phyloP scores from a whole-genome alignment of 2,888 invertebrate species.

The Agrotis segetum region DNA sequence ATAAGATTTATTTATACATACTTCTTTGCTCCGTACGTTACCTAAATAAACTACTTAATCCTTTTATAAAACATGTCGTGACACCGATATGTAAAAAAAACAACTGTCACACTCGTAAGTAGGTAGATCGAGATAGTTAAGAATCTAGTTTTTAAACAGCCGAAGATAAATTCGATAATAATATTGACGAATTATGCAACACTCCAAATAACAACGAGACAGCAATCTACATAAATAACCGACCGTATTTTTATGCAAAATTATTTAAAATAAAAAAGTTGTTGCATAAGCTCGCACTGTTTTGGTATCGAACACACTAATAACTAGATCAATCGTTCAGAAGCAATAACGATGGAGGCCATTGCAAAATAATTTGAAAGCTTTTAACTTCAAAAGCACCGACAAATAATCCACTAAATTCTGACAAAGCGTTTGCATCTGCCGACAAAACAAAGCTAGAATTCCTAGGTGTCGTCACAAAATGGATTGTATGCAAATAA shows the following conservation, averaged over 20 bases:
- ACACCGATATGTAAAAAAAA: constrained; percentile 28
- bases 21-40: not conserved
- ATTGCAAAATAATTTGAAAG: not conserved
- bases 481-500: constrained; percentile 85
- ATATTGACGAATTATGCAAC: constrained; percentile 49
- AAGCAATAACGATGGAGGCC: not conserved
- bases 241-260: constrained; percentile 35
- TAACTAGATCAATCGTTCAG: not conserved
- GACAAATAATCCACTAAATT: constrained; percentile 19
- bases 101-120: constrained; percentile 10
- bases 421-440: constrained; percentile 35
- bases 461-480: constrained; percentile 73
- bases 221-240: constrained; percentile 13
- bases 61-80: constrained; percentile 19
- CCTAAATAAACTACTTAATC: constrained; percentile 12
- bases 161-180: constrained; percentile 39
- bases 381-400: not conserved
- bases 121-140: constrained; percentile 25
- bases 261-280: constrained; percentile 26
- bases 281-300: constrained; percentile 25
- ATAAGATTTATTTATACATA: too few relatives aligned
- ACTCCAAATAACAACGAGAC: not conserved
- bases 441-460: constrained; percentile 48
- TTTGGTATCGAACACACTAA: not conserved
- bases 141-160: constrained; percentile 20